Evolutionary conservation across 2,888 invertebrate genomes (phyloP), one percentile per base, ranked within the genome.

Genomic region (Cepaea hortensis): DNA sequence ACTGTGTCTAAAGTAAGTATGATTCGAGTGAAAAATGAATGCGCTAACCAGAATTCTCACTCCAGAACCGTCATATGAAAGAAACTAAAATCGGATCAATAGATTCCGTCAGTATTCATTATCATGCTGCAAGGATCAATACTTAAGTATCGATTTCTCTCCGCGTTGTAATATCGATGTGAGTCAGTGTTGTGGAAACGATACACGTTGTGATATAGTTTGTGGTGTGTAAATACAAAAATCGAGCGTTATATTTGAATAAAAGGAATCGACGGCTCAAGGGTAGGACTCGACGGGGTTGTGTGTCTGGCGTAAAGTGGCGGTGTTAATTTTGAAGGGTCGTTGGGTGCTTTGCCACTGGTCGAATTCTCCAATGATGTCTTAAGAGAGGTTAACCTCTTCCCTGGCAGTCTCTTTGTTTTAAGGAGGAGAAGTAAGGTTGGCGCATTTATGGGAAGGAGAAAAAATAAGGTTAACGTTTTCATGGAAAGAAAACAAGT

Each of bases 61-160:
- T 68, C 15, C 18, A 7, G 5, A 5, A n/a, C 5, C 23, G 23
- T 3, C 7, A 23, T 23, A 72, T 72, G 72, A 72, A 72, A 72
- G 23, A n/a, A 72, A 72, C 5, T 7, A 7, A 48, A 48, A 75
- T 75, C 75, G 48, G 11, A 75, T 75, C 75, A 18, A 75, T 48
- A 20, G 15, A 75, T 75, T 75, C 75, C 75, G 20, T 75, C 75
- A 75, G 48, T 75, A 18, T 75, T 75, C 75, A 75, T 75, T 75
- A 75, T 50, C 48, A 75, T 50, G 48, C 50, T 48, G 75, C 48
- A 48, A 1, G 6, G 48, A 75, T 75, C 75, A 48, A 75, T 75
- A 75, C 3, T 20, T 15, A 20, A 72, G 20, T 75, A 75, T 75
- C 46, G 75, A 75, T 75, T 75, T 75, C 75, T 48, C 48, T 48